A percentile compares a stretch with the other conserved stretches of the same genome.
phyloP scores from a whole-genome alignment of 2,797 vertebrate species.

The Scolopax bukidnonensis region DNA sequence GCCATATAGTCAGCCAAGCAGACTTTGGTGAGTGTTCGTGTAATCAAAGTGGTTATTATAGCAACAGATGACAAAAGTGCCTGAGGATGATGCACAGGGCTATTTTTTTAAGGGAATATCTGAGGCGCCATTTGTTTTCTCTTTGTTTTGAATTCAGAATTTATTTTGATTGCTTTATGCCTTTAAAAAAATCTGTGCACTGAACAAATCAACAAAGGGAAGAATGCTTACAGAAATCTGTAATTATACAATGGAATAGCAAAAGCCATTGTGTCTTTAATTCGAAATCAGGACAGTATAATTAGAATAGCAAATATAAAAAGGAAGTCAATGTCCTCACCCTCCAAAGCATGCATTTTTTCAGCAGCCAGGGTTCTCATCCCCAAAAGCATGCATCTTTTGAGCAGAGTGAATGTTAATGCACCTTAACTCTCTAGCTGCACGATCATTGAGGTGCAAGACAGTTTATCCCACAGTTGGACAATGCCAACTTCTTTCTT shows the following conservation, averaged over 20 bases:
- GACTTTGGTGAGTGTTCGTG: constrained; percentile 26
- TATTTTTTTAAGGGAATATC: constrained; percentile 48
- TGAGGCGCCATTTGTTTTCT: constrained; percentile 42
- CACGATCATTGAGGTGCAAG: neutral
- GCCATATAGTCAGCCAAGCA: constrained; percentile 22
- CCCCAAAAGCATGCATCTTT: neutral
- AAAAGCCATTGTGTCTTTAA: constrained; percentile 57
- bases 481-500: neutral
- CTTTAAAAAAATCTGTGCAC: rapidly evolving
- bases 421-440: neutral
- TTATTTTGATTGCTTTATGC: constrained; percentile 33
- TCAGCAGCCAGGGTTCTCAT: constrained; percentile 14
- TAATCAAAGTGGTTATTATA: constrained; percentile 54
- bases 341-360: constrained; percentile 42
- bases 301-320: constrained; percentile 58
- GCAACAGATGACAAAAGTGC: constrained; percentile 56
- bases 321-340: constrained; percentile 39
- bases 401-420: neutral
- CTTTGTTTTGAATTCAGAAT: constrained; percentile 47
- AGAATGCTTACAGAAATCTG: constrained; percentile 46
- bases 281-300: constrained; percentile 41
- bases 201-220: constrained; percentile 33
- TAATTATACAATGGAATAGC: constrained; percentile 51
- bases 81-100: constrained; percentile 21
- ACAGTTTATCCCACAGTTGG: neutral